Evolutionary conservation across 2,797 vertebrate species (phyloP), one percentile per base, ranked within the genome.

Genomic region (Anas bahamensis): DNA sequence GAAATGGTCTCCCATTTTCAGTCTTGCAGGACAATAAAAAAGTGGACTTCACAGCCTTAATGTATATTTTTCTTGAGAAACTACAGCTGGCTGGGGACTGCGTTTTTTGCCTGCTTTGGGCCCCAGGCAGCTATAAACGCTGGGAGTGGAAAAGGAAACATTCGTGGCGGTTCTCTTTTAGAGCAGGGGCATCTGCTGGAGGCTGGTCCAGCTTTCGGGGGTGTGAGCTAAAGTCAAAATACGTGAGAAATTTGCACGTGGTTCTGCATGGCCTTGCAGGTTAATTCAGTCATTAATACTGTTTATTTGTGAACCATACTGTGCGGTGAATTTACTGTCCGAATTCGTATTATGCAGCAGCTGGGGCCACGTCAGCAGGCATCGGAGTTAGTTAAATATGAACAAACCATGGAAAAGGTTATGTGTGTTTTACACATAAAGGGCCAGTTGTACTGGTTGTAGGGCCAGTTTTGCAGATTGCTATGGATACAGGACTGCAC

Each of bases 81-180:
- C 71, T 94, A 59, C 92, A 94, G 89, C 93, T 95, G 95, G n/a
- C 87, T 95, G 73, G 93, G 90, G 94, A 80, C 64, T 42, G 29
- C 15, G 10, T 35, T 89, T 95, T 91, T 92, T 74, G 70, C 85
- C 56, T 60, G 2, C 56, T 86, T 79, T 88, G 90, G 87, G 85
- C 91, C 71, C 80, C 80, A 88, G 85, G 89, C 89, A 61, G 3
- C 92, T 88, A 16, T 94, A 92, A 91, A 92, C 0, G 35, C 72
- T 79, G 83, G 44, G 74, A 93, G 83, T 65, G 60, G 59, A 48
- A 88, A 87, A 88, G 77, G 89, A 88, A 93, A 82, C 80, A 29
- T 95, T 95, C 89, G 80, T 86, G 77, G 80, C 61, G 42, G 68
- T 93, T 93, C 56, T 46, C 77, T 87, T 88, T 74, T 53, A 50